Evolutionary conservation across 2,888 invertebrate genomes (phyloP).

Genomic region (Clitarchus hookeri): DNA sequence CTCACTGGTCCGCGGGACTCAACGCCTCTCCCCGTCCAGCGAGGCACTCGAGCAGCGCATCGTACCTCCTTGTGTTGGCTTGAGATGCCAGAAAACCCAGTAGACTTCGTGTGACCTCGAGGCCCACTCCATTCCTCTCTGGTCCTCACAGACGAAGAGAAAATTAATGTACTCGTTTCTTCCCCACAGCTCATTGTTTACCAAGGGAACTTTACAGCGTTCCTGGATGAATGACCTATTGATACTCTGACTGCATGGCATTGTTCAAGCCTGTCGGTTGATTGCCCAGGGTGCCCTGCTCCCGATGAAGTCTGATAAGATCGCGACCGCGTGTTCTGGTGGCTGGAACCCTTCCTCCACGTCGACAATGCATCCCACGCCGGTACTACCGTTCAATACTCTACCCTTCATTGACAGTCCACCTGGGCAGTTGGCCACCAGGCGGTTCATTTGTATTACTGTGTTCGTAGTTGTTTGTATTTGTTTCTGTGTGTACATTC

Average conservation of each 20-base stretch:
- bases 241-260: slow-evolving; percentile 40
- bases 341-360: too few relatives aligned
- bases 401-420: background rate
- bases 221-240: slow-evolving; percentile 43
- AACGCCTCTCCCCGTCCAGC: too few relatives aligned
- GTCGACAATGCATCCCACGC: too few relatives aligned
- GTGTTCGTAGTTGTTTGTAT: slow-evolving; percentile 43
- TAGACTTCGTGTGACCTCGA: slow-evolving; percentile 31
- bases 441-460: slow-evolving; percentile 34
- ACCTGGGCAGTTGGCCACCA: background rate
- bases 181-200: slow-evolving; percentile 41
- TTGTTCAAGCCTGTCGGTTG: slow-evolving; percentile 24
- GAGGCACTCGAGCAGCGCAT: too few relatives aligned
- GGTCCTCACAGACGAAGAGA: slow-evolving; percentile 24
- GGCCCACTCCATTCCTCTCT: slow-evolving; percentile 17
- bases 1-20: too few relatives aligned
- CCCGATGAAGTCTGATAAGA: too few relatives aligned
- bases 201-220: slow-evolving; percentile 50
- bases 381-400: too few relatives aligned
- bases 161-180: slow-evolving; percentile 38
- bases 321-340: too few relatives aligned
- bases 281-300: background rate
- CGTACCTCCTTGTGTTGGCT: background rate
- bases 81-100: background rate
- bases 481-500: slow-evolving; percentile 44